Evolutionary conservation across 2,113 vertebrate species (phyloP).

Genomic region (Pristiophorus japonicus): DNA sequence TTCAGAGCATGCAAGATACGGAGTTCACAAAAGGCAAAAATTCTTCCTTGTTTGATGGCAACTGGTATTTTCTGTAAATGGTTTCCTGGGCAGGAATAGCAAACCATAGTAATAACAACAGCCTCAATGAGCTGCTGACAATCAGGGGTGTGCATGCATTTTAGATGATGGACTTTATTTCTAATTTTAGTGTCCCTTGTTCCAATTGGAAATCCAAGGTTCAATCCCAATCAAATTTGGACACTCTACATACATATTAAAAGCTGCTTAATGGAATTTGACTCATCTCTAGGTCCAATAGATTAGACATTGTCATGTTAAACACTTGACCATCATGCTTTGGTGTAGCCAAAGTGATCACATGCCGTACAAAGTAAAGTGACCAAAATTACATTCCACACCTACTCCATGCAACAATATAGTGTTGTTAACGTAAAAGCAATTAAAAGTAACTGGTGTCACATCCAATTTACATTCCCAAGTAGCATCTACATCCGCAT

Average conservation of each 20-base stretch:
- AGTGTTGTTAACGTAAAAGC: background rate
- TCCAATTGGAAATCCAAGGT: background rate
- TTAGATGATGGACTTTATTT: background rate
- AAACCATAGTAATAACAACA: background rate
- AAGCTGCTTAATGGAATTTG: background rate
- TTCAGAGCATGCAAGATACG: background rate
- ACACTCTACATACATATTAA: background rate
- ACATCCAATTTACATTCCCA: background rate
- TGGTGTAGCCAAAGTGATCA: slow-evolving; percentile 26
- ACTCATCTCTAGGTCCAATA: background rate
- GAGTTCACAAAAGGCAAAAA: background rate
- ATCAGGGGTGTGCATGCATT: background rate
- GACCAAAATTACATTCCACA: slow-evolving; percentile 30
- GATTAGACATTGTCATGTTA: background rate
- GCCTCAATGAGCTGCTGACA: background rate
- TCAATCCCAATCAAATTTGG: background rate
- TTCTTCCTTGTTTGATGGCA: background rate
- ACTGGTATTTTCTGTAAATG: too few relatives aligned
- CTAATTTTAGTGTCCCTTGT: background rate
- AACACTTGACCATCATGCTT: slow-evolving; percentile 30
- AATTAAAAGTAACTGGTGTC: background rate
- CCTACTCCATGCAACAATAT: background rate
- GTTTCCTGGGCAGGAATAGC: background rate
- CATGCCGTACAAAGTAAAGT: slow-evolving; percentile 31
- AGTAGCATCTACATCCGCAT: background rate